Evolutionary conservation across 2,797 vertebrate species (phyloP).

Genomic region (Pseudochaenichthys georgianus): DNA sequence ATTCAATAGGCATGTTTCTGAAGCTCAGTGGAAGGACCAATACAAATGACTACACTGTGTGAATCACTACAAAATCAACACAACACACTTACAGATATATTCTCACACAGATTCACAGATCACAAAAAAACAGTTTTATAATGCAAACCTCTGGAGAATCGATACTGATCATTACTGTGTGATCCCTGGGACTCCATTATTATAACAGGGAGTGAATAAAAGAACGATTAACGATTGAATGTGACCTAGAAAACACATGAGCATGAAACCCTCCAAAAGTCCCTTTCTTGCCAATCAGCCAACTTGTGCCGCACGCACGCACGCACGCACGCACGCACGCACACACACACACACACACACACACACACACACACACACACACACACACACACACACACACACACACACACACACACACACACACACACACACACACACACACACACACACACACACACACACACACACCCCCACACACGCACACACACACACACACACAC

Average conservation of each 20-base stretch:
- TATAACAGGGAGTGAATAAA: slow-evolving; percentile 26
- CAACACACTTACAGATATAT: background rate
- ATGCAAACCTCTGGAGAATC: background rate
- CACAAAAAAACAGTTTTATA: background rate
- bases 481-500: background rate
- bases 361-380: background rate
- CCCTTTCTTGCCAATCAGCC: slow-evolving; percentile 33
- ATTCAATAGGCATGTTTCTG: slow-evolving; percentile 40
- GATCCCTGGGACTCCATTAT: slow-evolving; percentile 7
- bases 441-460: too few species aligned
- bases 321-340: background rate
- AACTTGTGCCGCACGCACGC: slow-evolving; percentile 5
- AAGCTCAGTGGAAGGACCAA: slow-evolving; percentile 42
- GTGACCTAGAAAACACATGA: slow-evolving; percentile 53
- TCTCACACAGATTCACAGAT: background rate
- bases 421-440: too few species aligned
- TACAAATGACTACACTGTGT: slow-evolving; percentile 47
- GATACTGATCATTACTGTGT: slow-evolving; percentile 14
- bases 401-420: background rate
- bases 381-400: background rate
- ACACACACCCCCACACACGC: too few species aligned
- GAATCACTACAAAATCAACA: slow-evolving; percentile 57
- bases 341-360: background rate
- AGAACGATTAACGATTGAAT: slow-evolving; percentile 29
- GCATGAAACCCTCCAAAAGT: slow-evolving; percentile 38